Conservation (phyloP, 2,113 vertebrate genomes). For the Pituophis catenifer region DNA sequence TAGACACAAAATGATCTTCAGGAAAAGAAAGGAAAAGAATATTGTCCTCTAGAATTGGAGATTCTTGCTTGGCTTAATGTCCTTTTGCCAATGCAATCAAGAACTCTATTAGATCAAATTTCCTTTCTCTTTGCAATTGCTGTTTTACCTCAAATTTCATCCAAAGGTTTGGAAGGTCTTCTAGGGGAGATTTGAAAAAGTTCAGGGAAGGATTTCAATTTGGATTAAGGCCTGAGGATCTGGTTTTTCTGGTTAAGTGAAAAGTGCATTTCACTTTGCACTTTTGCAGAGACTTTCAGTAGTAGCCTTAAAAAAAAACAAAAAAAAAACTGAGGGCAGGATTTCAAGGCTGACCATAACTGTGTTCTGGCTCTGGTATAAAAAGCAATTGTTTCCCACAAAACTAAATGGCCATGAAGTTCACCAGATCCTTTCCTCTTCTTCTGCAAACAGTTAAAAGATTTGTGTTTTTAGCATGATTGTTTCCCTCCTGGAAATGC, state of each 20-base stretch:
- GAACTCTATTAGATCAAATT: not conserved
- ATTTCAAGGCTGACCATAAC: not conserved
- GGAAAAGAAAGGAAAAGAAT: not conserved
- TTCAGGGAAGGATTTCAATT: not conserved
- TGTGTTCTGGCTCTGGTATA: not conserved
- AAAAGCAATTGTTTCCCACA: not conserved
- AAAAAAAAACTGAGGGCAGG: not conserved
- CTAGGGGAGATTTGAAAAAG: not conserved
- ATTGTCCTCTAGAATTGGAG: not conserved
- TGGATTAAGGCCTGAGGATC: not conserved
- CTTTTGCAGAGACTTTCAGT: not conserved
- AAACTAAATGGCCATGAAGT: not conserved
- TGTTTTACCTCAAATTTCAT: not conserved
- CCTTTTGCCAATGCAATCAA: not conserved
- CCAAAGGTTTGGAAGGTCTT: not conserved
- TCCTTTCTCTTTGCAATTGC: not conserved
- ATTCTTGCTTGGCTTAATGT: not conserved
- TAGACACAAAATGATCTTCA: not conserved
- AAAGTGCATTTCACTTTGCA: not conserved
- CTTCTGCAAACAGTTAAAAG: conserved; percentile 12
- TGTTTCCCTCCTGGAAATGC: not conserved
- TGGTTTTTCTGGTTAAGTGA: not conserved
- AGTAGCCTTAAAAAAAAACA: not conserved
- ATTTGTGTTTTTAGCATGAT: conserved; percentile 1
- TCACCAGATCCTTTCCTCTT: not conserved